phyloP scores from a whole-genome alignment of 2,888 invertebrate genomes.

The Sminthurinus aureus region DNA sequence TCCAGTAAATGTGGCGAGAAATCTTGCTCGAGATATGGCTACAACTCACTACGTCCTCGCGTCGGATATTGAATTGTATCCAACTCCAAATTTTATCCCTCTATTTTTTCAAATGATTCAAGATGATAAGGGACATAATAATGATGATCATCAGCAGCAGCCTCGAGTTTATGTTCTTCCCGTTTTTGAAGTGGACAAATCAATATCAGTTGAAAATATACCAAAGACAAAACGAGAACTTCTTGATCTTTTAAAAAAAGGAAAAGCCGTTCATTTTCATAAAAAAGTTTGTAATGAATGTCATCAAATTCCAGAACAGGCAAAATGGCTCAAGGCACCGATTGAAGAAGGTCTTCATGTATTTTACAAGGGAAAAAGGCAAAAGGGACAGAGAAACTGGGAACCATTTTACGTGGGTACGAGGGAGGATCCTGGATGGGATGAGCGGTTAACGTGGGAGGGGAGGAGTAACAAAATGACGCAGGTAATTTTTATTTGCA shows the following conservation, averaged over 20 bases:
- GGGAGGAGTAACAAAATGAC: constrained; percentile 96
- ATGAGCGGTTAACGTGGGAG: constrained; percentile 92
- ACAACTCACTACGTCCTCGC: constrained; percentile 83
- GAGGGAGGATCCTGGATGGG: constrained; percentile 72
- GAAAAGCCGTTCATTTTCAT: constrained; percentile 88
- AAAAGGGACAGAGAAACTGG: constrained; percentile 83
- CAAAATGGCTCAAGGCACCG: constrained; percentile 31
- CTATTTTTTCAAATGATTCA: constrained; percentile 87
- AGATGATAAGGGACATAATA: constrained; percentile 62
- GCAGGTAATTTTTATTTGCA: constrained; percentile 70
- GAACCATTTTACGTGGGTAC: constrained; percentile 94
- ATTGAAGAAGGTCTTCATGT: constrained; percentile 63
- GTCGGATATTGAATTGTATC: constrained; percentile 90
- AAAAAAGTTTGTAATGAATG: constrained; percentile 87
- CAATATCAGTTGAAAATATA: constrained; percentile 63
- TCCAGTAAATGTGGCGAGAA: constrained; percentile 89
- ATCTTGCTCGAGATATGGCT: constrained; percentile 84
- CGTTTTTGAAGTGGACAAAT: constrained; percentile 81
- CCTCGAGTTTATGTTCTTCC: constrained; percentile 84
- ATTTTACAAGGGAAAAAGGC: constrained; percentile 84
- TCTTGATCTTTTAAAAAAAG: constrained; percentile 73
- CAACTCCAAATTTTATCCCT: constrained; percentile 80
- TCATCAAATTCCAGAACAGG: constrained; percentile 67
- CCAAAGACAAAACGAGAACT: constrained; percentile 73
- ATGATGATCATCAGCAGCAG: constrained; percentile 64